A percentile compares a stretch with the other conserved stretches of the same genome.
Evolutionary conservation across 2,113 vertebrate genomes (phyloP).

Genomic region (Embiotoca jacksoni): DNA sequence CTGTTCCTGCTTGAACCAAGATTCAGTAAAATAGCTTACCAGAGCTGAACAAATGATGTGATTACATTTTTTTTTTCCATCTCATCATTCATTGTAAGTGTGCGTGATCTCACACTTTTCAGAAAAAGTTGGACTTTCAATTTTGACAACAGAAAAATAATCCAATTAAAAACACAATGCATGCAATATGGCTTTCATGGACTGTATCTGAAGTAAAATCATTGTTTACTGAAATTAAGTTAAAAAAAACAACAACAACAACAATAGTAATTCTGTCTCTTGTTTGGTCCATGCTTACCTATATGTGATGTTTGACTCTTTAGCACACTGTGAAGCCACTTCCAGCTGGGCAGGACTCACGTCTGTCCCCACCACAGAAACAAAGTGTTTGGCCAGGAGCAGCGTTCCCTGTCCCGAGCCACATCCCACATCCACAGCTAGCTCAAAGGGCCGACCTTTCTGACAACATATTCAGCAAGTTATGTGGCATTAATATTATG

Average conservation of each 20-base stretch:
- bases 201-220: not conserved
- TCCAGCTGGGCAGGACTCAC: conserved; percentile 88
- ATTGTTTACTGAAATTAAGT: no score
- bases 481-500: not conserved
- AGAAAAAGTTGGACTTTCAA: not conserved
- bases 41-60: not conserved
- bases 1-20: conserved; percentile 25
- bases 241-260: no score
- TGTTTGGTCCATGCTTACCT: conserved; percentile 72
- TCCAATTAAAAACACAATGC: not conserved
- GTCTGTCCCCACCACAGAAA: conserved; percentile 85
- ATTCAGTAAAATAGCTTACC: not conserved
- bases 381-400: conserved; percentile 83
- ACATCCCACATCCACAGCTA: conserved; percentile 89
- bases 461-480: conserved; percentile 40
- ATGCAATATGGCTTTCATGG: not conserved
- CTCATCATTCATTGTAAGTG: not conserved
- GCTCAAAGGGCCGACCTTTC: conserved; percentile 68
- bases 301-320: conserved; percentile 82
- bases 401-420: conserved; percentile 87
- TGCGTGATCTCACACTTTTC: not conserved
- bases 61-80: no score
- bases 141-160: not conserved
- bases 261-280: not conserved
- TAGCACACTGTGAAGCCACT: conserved; percentile 66